These are phyloP conservation scores for Eupithecia pulchellata DNA, from an alignment of 2,888 invertebrate genomes.

Conservation along the genomic window DNA sequence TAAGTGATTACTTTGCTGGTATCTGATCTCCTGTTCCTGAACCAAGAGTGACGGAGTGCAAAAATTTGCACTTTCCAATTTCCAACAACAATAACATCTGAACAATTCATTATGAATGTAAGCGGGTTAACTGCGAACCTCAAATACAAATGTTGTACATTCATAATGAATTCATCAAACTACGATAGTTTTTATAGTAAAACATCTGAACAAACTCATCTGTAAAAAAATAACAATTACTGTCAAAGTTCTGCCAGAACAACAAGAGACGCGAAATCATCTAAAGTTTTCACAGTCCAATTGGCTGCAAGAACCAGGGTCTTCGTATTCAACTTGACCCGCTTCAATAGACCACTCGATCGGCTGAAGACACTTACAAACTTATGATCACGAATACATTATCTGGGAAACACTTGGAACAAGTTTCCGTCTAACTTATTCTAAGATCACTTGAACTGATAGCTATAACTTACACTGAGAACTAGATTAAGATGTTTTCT, in stretches of 20 bases:
- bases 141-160: too few species aligned
- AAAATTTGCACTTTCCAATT: not conserved
- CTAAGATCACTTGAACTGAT: too few species aligned
- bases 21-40: too few species aligned
- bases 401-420: conserved; percentile 36
- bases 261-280: not conserved
- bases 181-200: too few species aligned
- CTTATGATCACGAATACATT: conserved; percentile 47
- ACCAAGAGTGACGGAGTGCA: too few species aligned
- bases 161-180: too few species aligned
- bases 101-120: too few species aligned
- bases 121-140: too few species aligned
- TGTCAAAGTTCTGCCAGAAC: not conserved
- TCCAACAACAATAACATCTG: too few species aligned
- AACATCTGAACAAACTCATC: too few species aligned
- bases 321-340: conserved; percentile 35
- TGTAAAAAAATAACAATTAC: not conserved
- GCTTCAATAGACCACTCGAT: conserved; percentile 36
- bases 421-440: conserved; percentile 28
- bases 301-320: conserved; percentile 34
- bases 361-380: conserved; percentile 42
- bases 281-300: conserved; percentile 26
- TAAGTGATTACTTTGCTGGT: not conserved
- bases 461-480: too few species aligned
- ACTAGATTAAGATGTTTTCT: too few species aligned